Conservation (phyloP, 35 echinoderm and acorn worm genomes). For the Nesometra sesokonis region DNA sequence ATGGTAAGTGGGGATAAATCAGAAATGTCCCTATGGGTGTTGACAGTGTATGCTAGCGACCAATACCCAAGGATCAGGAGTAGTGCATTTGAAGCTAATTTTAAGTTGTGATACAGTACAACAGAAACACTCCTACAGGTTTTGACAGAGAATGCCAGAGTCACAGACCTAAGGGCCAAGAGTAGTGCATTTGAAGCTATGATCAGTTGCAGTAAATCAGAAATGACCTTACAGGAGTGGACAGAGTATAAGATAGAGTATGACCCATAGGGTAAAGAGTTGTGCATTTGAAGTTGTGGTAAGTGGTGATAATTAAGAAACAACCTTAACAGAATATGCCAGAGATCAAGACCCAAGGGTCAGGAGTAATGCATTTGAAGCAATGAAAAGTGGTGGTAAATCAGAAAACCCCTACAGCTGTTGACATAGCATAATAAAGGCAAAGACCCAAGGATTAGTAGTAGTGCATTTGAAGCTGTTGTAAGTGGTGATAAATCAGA, state of each 20-base stretch:
- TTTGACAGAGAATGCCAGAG: constrained; percentile 51
- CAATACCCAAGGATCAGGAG: constrained; percentile 75
- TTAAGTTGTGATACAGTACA: constrained; percentile 54
- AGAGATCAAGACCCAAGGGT: too few relatives aligned
- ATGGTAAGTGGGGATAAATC: too few relatives aligned
- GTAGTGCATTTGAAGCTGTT: too few relatives aligned
- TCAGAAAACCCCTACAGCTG: too few relatives aligned
- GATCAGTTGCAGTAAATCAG: constrained; percentile 44
- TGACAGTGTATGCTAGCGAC: constrained; percentile 62
- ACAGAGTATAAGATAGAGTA: constrained; percentile 59
- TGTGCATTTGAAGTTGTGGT: constrained; percentile 75
- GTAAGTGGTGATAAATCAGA: constrained; percentile 29
- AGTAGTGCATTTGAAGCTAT: constrained; percentile 62
- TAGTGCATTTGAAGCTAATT: constrained; percentile 61
- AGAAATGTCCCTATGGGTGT: constrained; percentile 33
- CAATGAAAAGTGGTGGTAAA: constrained; percentile 81
- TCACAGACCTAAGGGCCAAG: constrained; percentile 73
- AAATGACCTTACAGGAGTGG: constrained; percentile 34
- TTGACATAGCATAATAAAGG: too few relatives aligned
- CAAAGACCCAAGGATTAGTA: too few relatives aligned
- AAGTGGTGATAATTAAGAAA: too few relatives aligned
- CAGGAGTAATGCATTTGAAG: constrained; percentile 52
- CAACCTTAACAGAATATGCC: too few relatives aligned
- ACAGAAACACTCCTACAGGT: constrained; percentile 31
- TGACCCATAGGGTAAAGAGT: constrained; percentile 75